Percentiles rank a stretch among this genome's conserved stretches.
Evolutionary conservation across 2,888 invertebrate species (phyloP).

Genomic region (Ceramica pisi): DNA sequence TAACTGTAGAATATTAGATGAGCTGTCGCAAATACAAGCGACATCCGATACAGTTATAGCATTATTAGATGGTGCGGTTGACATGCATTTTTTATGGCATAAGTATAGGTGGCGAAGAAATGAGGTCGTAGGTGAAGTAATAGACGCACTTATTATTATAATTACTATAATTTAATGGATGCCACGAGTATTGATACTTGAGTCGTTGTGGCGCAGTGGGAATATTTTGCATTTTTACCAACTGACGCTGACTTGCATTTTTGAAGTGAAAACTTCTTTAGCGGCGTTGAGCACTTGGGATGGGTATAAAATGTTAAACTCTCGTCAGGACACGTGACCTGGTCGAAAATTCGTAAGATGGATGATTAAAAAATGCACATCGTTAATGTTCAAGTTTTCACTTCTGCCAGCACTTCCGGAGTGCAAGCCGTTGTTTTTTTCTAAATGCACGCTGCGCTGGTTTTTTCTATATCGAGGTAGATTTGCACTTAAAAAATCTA

Average conservation of each 20-base stretch:
- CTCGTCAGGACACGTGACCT: too few species aligned
- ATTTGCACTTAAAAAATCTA: too few species aligned
- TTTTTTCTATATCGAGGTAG: background rate
- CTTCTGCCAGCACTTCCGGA: too few species aligned
- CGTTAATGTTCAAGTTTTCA: too few species aligned
- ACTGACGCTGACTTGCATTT: background rate
- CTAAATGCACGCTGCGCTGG: too few species aligned
- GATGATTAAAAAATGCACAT: too few species aligned
- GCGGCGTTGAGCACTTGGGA: too few species aligned
- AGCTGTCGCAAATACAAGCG: constrained; percentile 53
- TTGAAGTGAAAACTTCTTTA: too few species aligned
- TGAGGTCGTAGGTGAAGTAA: constrained; percentile 39
- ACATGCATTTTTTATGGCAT: constrained; percentile 46
- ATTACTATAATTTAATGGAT: constrained; percentile 27
- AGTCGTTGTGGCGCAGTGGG: background rate
- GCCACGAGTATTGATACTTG: constrained; percentile 14
- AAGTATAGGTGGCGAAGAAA: constrained; percentile 23
- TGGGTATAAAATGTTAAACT: too few species aligned
- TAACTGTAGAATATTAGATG: constrained; percentile 31
- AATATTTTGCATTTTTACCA: background rate
- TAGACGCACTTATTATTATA: background rate
- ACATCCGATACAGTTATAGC: constrained; percentile 19
- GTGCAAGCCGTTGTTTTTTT: too few species aligned
- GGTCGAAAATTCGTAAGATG: too few species aligned
- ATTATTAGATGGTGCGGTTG: constrained; percentile 39